A percentile compares a stretch with the other conserved stretches of the same genome.
phyloP scores from a whole-genome alignment of 2,797 vertebrate species.

The Sphaeramia orbicularis region DNA sequence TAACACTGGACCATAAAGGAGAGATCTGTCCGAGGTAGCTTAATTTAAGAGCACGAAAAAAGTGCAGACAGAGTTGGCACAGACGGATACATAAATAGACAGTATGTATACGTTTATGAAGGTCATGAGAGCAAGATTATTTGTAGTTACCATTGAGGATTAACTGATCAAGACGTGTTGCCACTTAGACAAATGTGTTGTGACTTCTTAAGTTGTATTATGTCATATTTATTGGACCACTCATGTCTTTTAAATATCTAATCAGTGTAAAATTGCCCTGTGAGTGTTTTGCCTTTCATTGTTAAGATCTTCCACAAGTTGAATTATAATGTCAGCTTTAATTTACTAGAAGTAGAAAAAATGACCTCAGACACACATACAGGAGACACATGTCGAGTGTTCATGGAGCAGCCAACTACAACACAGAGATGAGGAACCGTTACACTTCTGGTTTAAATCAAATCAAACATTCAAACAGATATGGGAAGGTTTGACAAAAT shows the following conservation, averaged over 20 bases:
- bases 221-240: neutral
- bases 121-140: constrained; percentile 12
- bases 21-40: constrained; percentile 23
- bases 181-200: neutral
- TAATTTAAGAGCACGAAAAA: constrained; percentile 27
- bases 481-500: constrained; percentile 26
- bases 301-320: constrained; percentile 19
- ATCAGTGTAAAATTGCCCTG: constrained; percentile 7
- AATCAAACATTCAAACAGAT: constrained; percentile 28
- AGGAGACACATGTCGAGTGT: constrained; percentile 19
- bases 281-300: neutral
- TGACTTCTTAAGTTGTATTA: neutral
- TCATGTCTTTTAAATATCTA: constrained; percentile 6
- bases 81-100: constrained; percentile 13
- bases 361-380: neutral
- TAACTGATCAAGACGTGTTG: neutral
- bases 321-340: constrained; percentile 20
- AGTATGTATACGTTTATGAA: constrained; percentile 2
- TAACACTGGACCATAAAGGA: constrained; percentile 33
- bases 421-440: constrained; percentile 27
- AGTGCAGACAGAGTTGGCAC: constrained; percentile 12
- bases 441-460: constrained; percentile 52
- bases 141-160: neutral
- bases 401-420: constrained; percentile 14
- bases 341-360: constrained; percentile 1